Percentiles rank a stretch among this genome's conserved stretches.
phyloP scores from a whole-genome alignment of 2,888 invertebrate species.

The Cryptocephalus primarius region DNA sequence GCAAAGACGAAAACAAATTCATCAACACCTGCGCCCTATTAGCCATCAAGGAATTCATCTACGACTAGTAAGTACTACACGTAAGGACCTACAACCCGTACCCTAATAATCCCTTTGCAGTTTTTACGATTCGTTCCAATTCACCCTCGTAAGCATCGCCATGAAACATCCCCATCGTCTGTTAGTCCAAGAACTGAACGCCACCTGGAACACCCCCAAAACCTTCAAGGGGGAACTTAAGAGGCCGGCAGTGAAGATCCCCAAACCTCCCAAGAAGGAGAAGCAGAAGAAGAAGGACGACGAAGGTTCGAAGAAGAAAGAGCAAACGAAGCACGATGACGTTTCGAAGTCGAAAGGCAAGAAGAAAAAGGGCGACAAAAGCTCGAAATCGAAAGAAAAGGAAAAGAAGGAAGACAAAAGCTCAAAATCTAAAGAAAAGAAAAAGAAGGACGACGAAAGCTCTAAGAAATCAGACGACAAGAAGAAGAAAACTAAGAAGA shows the following conservation, averaged over 20 bases:
- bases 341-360: slow-evolving; percentile 2
- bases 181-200: slow-evolving; percentile 29
- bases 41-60: slow-evolving; percentile 31
- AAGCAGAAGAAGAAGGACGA: slow-evolving; percentile 16
- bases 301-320: slow-evolving; percentile 10
- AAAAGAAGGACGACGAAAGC: background rate
- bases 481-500: too few relatives aligned
- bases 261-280: slow-evolving; percentile 19
- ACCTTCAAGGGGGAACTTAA: slow-evolving; percentile 25
- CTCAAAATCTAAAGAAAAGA: slow-evolving; percentile 1
- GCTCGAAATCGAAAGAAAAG: slow-evolving; percentile 10
- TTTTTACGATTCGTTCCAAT: slow-evolving; percentile 33
- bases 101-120: slow-evolving; percentile 16
- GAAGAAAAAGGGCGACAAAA: background rate
- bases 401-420: slow-evolving; percentile 15
- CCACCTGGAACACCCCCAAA: slow-evolving; percentile 31
- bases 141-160: slow-evolving; percentile 26
- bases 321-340: slow-evolving; percentile 14
- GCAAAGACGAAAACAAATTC: slow-evolving; percentile 18
- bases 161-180: slow-evolving; percentile 25
- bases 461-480: slow-evolving; percentile 3
- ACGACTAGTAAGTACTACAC: slow-evolving; percentile 29
- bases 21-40: slow-evolving; percentile 27
- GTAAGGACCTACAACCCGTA: too few relatives aligned
- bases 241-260: slow-evolving; percentile 20